Evolutionary conservation across 2,888 invertebrate genomes (phyloP), one percentile per base, ranked within the genome.

Genomic region (Halocaridina rubra): DNA sequence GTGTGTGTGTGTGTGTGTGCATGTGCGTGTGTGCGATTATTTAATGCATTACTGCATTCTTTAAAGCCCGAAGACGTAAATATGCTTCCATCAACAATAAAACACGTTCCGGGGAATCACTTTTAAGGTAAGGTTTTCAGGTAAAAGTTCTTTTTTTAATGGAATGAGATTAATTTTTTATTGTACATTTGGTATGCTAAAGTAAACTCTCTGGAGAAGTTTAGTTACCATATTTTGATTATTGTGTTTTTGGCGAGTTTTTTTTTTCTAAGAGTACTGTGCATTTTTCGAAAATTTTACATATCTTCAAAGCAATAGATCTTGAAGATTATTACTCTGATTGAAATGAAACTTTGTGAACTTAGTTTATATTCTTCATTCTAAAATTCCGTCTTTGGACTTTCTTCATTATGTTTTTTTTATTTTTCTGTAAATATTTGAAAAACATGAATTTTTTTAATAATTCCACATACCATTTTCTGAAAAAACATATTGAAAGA

Each of bases 261-360:
- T 61, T 8, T 13, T 61, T n/a, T n/a, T n/a, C n/a, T n/a, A n/a
- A n/a, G n/a, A n/a, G n/a, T n/a, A n/a, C n/a, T 61, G 61, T 22
- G 7, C 61, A n/a, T n/a, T 61, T 61, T 61, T n/a, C 7, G 22
- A n/a, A 13, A 13, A 13, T 13, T 13, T 61, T 7, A 61, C 61
- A 61, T n/a, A 61, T 61, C 61, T 61, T 61, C 61, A 61, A 61
- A 61, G 61, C 61, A 61, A 61, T n/a, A 61, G 61, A 61, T 61
- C 61, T 61, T 22, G 19, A 61, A 61, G 61, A 61, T n/a, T 61
- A 61, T 61, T 61, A n/a, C 61, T 61, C 61, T 61, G 61, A 61
- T 61, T 61, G 16, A 7, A 61, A 61, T 61, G 61, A 61, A n/a
- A 61, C 61, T 13, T n/a, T 61, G 61, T 61, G 61, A 61, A 7